Evolutionary conservation across 2,113 vertebrate species (phyloP), one percentile per base, ranked within the genome.

Genomic region (Natator depressus): DNA sequence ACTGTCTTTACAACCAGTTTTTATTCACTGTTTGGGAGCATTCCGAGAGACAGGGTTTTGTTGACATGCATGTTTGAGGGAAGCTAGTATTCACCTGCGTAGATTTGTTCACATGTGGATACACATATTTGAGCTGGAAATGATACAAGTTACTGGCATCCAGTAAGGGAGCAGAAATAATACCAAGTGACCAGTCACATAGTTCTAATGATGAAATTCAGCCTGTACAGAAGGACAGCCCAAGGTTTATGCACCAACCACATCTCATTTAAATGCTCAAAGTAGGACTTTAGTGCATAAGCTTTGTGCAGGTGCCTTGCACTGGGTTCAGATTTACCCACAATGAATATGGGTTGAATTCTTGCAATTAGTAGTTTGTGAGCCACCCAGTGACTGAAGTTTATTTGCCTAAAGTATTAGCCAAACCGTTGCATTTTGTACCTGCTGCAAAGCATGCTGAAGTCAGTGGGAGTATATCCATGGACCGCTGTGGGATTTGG

Each of bases 131-230:
- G 49, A 75, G 75, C 19, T 42, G 87, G 84, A 87, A 72, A 38
- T 93, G 29, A 17, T 46, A 82, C 80, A 85, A 87, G 6, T 91
- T 87, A 76, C 42, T 93, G 27, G 87, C 10, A 29, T 89, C 42
- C 76, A 76, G 84, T 91, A 35, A 17, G 59, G 69, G 88, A 81
- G 82, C 82, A 91, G 87, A 46, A 90, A 35, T 59, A 89, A 87
- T 62, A 90, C 47, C 87, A 90, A 94, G 93, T 93, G 91, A 84
- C 62, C 85, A 94, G 93, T 93, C 53, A 75, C 62, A 55, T 85
- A 94, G 80, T 38, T 91, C 50, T 85, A 95, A 90, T 80, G 78
- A 82, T 94, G 85, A 51, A 85, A 84, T 82, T 55, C 86, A 96
- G 69, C 72, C 78, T 84, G 62, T 85, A 91, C 91, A 87, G 69